Conservation (phyloP, 1,140 invertebrate species). For the Subanguina moxae region DNA sequence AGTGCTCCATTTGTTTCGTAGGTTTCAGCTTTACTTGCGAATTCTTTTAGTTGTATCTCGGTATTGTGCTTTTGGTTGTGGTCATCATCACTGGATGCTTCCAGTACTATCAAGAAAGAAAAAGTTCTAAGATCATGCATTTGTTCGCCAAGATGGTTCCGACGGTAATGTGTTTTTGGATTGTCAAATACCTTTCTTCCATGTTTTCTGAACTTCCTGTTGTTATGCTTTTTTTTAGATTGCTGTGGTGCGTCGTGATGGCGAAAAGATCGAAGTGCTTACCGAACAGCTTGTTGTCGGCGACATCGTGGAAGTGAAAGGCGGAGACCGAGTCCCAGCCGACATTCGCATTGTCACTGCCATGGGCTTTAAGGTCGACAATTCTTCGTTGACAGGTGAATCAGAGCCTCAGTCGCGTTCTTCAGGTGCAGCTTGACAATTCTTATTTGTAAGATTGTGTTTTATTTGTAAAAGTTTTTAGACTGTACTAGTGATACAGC, state of each 20-base stretch:
- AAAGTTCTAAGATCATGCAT: slow-evolving; percentile 77
- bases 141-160: slow-evolving; percentile 66
- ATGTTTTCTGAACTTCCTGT: too few relatives aligned
- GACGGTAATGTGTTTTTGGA: too few relatives aligned
- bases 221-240: too few relatives aligned
- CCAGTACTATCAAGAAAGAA: slow-evolving; percentile 95
- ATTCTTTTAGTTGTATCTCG: slow-evolving; percentile 72
- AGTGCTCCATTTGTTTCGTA: too few relatives aligned
- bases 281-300: slow-evolving; percentile 72
- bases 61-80: slow-evolving; percentile 86
- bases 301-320: slow-evolving; percentile 75
- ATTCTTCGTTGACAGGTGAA: slow-evolving; percentile 61
- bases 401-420: slow-evolving; percentile 61
- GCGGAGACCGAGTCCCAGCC: slow-evolving; percentile 77
- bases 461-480: too few relatives aligned
- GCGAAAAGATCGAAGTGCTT: slow-evolving; percentile 50
- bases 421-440: too few relatives aligned
- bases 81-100: slow-evolving; percentile 93
- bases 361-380: slow-evolving; percentile 68
- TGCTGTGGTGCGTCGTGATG: slow-evolving; percentile 54
- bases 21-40: too few relatives aligned
- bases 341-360: slow-evolving; percentile 73
- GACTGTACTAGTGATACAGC: slow-evolving; percentile 62
- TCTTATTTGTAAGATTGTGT: too few relatives aligned
- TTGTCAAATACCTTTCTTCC: too few relatives aligned